Conservation (phyloP, 2,888 invertebrate genomes). For the Hydrotaea cyrtoneurina region DNA sequence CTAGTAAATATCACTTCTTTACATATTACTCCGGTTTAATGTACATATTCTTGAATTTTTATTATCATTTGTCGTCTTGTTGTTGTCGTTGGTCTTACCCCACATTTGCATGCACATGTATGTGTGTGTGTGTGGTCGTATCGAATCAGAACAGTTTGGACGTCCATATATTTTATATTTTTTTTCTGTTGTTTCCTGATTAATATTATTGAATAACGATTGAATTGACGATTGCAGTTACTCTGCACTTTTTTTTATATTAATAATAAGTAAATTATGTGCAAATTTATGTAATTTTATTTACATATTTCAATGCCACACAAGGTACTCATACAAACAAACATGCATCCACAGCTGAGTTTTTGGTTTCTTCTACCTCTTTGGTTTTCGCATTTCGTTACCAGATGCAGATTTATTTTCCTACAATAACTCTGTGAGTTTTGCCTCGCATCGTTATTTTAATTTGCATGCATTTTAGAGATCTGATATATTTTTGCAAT, state of each 20-base stretch:
- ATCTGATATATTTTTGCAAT: too few relatives aligned
- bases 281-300: constrained; percentile 31
- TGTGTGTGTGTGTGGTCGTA: not conserved
- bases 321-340: too few relatives aligned
- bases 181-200: not conserved
- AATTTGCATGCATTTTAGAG: too few relatives aligned
- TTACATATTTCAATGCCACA: constrained; percentile 36
- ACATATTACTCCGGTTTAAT: not conserved
- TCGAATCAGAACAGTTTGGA: not conserved
- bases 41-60: too few relatives aligned
- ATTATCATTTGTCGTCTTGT: not conserved
- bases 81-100: not conserved
- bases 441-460: too few relatives aligned
- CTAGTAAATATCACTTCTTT: not conserved
- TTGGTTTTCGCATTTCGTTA: not conserved
- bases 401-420: too few relatives aligned
- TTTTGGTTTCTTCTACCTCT: not conserved
- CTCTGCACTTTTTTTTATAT: not conserved
- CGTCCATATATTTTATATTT: not conserved
- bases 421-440: too few relatives aligned
- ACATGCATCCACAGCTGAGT: too few relatives aligned
- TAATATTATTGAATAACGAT: constrained; percentile 3
- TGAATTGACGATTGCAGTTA: not conserved
- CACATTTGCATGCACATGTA: not conserved
- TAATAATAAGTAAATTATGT: not conserved